A percentile compares a stretch with the other conserved stretches of the same genome.
Evolutionary conservation across 2,113 vertebrate genomes (phyloP).

Genomic region (Cairina moschata): DNA sequence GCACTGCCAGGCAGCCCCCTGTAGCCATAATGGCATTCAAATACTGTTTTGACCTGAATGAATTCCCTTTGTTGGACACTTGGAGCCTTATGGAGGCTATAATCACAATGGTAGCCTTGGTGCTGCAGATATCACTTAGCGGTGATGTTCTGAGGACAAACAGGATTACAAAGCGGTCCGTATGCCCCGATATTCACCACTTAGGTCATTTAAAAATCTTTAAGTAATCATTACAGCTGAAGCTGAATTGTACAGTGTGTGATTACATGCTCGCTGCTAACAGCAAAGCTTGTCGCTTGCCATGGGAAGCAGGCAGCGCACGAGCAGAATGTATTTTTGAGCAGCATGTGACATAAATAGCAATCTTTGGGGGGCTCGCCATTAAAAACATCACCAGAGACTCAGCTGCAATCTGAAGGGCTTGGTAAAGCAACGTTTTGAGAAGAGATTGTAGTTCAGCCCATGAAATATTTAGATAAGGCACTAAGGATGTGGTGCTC

Average conservation of each 20-base stretch:
- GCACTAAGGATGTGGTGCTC: neutral
- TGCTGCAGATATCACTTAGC: conserved; percentile 43
- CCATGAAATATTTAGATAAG: conserved; percentile 55
- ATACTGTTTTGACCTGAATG: conserved; percentile 65
- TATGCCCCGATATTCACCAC: conserved; percentile 40
- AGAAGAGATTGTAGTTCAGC: neutral
- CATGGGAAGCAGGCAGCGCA: conserved; percentile 24
- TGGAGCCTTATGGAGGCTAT: conserved; percentile 47
- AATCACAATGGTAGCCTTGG: conserved; percentile 45
- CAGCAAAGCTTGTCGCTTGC: conserved; percentile 57
- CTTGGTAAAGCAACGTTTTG: conserved; percentile 16
- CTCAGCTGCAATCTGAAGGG: conserved; percentile 6
- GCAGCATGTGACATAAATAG: conserved; percentile 51
- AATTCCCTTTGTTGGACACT: conserved; percentile 67
- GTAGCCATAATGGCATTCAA: conserved; percentile 59
- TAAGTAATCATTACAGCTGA: conserved; percentile 60
- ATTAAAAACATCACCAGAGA: neutral
- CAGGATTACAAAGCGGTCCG: conserved; percentile 24
- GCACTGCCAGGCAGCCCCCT: conserved; percentile 10
- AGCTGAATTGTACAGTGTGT: conserved; percentile 31
- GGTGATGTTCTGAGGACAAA: conserved; percentile 48
- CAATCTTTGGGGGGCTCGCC: neutral
- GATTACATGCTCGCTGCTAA: conserved; percentile 57
- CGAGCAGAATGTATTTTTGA: conserved; percentile 63
- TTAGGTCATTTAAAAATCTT: conserved; percentile 55